These are phyloP conservation scores for Mormoops blainvillei DNA, from an alignment of 2,113 vertebrate genomes.

Conservation along the genomic window DNA sequence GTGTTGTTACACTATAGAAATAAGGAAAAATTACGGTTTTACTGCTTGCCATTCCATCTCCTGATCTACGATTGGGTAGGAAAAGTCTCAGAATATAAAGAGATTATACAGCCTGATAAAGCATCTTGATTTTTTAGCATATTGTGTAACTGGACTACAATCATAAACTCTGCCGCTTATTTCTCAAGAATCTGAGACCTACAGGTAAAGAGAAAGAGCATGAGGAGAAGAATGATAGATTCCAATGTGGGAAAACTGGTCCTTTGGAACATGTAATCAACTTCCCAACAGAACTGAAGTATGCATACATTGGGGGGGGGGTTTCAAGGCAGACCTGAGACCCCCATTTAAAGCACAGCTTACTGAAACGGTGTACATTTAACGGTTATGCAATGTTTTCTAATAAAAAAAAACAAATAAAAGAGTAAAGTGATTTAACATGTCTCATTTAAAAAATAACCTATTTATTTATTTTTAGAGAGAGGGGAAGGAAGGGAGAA, in stretches of 20 bases:
- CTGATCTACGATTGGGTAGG: background rate
- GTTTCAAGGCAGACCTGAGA: background rate
- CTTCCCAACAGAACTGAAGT: background rate
- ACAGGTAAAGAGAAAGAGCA: background rate
- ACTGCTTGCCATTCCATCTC: background rate
- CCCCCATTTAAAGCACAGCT: background rate
- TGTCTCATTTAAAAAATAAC: too few species aligned
- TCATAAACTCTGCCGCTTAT: background rate
- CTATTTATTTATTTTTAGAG: too few species aligned
- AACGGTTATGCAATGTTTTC: background rate
- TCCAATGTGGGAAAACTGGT: background rate
- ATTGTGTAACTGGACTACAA: background rate
- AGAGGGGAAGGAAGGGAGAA: too few species aligned
- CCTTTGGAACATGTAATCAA: background rate
- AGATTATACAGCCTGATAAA: background rate
- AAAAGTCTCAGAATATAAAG: background rate
- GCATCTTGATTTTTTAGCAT: background rate
- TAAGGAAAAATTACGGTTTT: background rate
- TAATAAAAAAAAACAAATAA: background rate
- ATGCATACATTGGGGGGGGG: background rate
- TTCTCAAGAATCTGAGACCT: background rate
- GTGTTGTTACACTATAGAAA: conserved; percentile 29
- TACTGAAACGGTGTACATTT: background rate
- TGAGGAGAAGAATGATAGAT: background rate
- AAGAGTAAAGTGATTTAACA: background rate